Percentiles rank a stretch among this genome's conserved stretches.
phyloP scores from a whole-genome alignment of 2,797 vertebrate genomes.

The Pangasius macronema region DNA sequence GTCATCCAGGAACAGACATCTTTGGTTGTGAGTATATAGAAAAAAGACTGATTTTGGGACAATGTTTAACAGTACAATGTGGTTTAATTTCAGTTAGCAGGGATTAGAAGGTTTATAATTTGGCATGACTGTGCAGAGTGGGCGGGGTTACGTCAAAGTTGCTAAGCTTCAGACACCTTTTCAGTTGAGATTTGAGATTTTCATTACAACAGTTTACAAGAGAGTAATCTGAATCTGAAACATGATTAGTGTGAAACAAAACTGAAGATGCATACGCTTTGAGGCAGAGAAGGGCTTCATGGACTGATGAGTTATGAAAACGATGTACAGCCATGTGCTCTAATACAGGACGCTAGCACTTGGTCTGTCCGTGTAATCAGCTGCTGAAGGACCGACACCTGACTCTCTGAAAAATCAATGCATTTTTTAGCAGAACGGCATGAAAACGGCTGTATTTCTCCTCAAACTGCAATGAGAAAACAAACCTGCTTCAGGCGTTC shows the following conservation, averaged over 20 bases:
- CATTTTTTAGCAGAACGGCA: conserved; percentile 3
- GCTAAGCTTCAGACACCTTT: background rate
- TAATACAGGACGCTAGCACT: background rate
- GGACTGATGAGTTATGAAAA: background rate
- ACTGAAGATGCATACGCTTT: background rate
- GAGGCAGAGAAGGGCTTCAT: background rate
- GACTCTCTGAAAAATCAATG: background rate
- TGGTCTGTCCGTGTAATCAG: background rate
- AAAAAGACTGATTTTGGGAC: background rate
- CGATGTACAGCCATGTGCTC: background rate
- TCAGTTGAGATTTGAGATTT: background rate
- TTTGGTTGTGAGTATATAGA: background rate
- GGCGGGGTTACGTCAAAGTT: background rate
- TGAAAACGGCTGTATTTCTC: too few species aligned
- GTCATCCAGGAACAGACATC: background rate
- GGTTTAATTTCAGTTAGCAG: background rate
- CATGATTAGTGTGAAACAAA: background rate
- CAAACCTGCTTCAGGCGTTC: conserved; percentile 40
- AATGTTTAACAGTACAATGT: background rate
- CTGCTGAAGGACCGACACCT: background rate
- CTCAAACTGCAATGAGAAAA: conserved; percentile 30
- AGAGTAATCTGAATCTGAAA: background rate
- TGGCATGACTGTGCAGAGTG: background rate
- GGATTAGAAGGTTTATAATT: background rate
- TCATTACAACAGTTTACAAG: background rate